Evolutionary conservation across 2,113 vertebrate species (phyloP).

Genomic region (Callithrix jacchus): DNA sequence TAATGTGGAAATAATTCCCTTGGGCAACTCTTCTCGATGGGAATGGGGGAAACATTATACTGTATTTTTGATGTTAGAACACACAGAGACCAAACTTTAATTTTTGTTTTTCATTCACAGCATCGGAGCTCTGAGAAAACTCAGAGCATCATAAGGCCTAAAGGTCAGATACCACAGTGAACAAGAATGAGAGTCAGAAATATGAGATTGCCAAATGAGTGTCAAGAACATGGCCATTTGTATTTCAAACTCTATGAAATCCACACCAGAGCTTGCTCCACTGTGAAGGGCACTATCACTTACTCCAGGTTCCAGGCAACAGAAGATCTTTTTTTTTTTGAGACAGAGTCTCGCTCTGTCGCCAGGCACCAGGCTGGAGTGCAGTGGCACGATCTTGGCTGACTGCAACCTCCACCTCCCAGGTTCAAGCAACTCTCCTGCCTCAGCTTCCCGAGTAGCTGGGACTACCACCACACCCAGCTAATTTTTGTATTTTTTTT

Average conservation of each 20-base stretch:
- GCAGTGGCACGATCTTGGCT: no score
- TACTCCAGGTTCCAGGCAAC: neutral
- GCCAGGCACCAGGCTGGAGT: no score
- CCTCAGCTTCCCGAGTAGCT: no score
- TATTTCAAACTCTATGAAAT: constrained; percentile 4
- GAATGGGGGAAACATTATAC: rapidly evolving
- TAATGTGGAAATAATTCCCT: neutral
- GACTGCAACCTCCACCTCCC: no score
- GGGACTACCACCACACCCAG: no score
- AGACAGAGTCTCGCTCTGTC: no score
- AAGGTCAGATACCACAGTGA: neutral
- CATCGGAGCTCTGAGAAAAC: constrained; percentile 50
- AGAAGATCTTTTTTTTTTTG: neutral
- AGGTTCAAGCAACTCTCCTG: no score
- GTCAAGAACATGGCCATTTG: neutral
- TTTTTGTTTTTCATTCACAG: neutral
- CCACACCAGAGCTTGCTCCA: rapidly evolving
- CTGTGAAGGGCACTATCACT: neutral
- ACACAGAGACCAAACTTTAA: neutral
- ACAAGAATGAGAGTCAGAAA: constrained; percentile 39
- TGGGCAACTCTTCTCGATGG: neutral
- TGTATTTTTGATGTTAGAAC: neutral
- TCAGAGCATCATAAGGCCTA: constrained; percentile 38
- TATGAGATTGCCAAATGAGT: neutral
- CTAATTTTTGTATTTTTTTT: no score